Evolutionary conservation across 2,797 vertebrate genomes (phyloP).

Genomic region (Peromyscus attwateri): DNA sequence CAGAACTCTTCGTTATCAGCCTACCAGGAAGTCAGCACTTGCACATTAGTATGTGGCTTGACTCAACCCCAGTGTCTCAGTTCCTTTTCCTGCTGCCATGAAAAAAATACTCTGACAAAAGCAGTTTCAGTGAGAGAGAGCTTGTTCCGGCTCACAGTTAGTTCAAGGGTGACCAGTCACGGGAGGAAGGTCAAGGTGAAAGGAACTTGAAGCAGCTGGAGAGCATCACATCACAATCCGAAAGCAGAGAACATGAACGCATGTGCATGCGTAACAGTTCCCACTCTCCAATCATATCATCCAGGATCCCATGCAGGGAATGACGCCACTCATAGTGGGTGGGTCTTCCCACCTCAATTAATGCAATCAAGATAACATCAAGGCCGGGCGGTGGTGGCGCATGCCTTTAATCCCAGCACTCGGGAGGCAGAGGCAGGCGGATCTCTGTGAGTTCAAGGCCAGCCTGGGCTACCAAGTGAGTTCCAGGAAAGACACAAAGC

Average conservation of each 20-base stretch:
- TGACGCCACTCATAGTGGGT: too few species aligned
- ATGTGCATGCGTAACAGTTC: rapidly evolving
- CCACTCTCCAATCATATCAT: neutral
- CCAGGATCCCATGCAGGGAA: neutral
- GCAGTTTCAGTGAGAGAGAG: neutral
- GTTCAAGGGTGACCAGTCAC: neutral
- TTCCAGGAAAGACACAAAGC: too few species aligned
- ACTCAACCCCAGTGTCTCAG: neutral
- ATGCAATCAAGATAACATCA: neutral
- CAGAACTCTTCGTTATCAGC: neutral
- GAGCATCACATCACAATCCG: too few species aligned
- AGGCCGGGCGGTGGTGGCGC: too few species aligned
- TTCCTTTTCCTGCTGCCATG: neutral
- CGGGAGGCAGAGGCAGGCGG: too few species aligned
- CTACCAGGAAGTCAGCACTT: slow-evolving; percentile 10
- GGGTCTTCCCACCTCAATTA: neutral
- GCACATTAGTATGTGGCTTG: neutral
- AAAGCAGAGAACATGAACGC: neutral
- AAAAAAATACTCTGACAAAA: neutral
- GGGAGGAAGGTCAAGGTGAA: neutral
- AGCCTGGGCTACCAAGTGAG: too few species aligned
- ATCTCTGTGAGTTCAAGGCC: too few species aligned
- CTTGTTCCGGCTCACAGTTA: neutral
- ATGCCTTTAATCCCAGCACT: too few species aligned
- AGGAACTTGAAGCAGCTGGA: neutral